Evolutionary conservation across 1,140 invertebrate genomes (phyloP), one percentile per base, ranked within the genome.

Genomic region (Drosophila micromelanica): DNA sequence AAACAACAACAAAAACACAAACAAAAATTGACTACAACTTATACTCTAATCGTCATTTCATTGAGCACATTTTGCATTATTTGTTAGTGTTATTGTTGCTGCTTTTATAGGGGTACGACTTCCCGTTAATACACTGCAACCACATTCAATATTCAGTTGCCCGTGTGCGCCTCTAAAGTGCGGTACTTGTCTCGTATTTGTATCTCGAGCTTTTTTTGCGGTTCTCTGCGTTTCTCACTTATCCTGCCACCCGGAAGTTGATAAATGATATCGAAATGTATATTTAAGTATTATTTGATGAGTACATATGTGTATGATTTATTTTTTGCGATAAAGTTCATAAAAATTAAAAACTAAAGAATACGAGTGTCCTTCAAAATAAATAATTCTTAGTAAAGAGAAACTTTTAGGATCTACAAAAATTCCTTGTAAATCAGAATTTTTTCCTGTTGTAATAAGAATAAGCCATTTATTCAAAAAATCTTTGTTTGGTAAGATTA

Each of bases 21-120:
- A 49, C 11, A 11, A 9, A 37, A 32, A 35, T 51, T 59, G 37
- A 56, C 74, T 78, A 73, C 61, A 72, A 71, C 84, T 86, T 78
- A 17, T 17, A 76, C 78, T 78, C 70, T 86, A 85, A 86, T 85
- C 81, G 64, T 73, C 70, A 86, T 77, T 86, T 85, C 81, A 85
- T 87, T 86, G 82, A 74, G 78, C 62, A 77, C 42, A 67, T 75
- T 70, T 78, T 61, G 32, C 64, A 70, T 70, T 48, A 42, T 12
- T 9, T 64, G 32, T 32, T 70, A 40, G 40, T 56, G 49, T 56
- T 63, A 37, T 35, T 32, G 12, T 38, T 43, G 30, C 23, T 46
- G 1, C n/a, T 37, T 27, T 46, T 56, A 40, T 49, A 12, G 43
- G 15, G 5, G 12, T 48, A 5, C 62, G 51, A 49, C 42, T 64